Evolutionary conservation across 2,888 invertebrate genomes (phyloP), one percentile per base, ranked within the genome.

Genomic region (Lepidochitona cinerea): DNA sequence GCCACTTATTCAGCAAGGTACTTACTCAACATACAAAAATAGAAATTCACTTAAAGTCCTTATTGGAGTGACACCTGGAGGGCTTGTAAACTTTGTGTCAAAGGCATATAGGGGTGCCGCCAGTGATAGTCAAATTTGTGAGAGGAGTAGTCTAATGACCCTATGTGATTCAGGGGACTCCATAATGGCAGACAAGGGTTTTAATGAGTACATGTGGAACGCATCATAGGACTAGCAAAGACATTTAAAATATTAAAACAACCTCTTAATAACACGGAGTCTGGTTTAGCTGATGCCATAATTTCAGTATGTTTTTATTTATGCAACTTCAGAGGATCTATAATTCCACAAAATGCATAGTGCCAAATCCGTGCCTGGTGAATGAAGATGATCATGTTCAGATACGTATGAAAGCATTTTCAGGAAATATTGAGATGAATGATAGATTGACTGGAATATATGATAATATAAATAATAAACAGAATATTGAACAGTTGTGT

Each of bases 191-290:
- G 74, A 78, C 66, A 79, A 75, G 52, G 77, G 77, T 1, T 79
- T 78, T 35, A 71, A 75, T 67, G 71, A 18, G 79, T 78, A 0
- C 81, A 81, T 68, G 72, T 81, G 49, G 79, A 81, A 70, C 69
- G 79, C 54, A 26, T 81, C 12, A 81, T 80, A 65, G 79, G 80
- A 12, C 75, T 78, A 1, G 76, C 67, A 2, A 79, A 80, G 68
- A 79, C 80, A n/a, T 80, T 41, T 49, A 75, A 71, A 65, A 76
- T 79, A 33, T 67, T 79, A 7, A 70, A n/a, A n/a, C n/a, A n/a
- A n/a, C n/a, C n/a, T n/a, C n/a, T n/a, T n/a, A n/a, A n/a, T n/a
- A n/a, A n/a, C n/a, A n/a, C n/a, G n/a, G n/a, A n/a, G n/a, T n/a
- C n/a, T n/a, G n/a, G n/a, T n/a, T n/a, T n/a, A n/a, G n/a, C n/a